Percentiles rank a stretch among this genome's conserved stretches.
Conservation (phyloP, 30 jellyfish, hydroid and myxozoan species). For the Cassiopea xamachana region DNA sequence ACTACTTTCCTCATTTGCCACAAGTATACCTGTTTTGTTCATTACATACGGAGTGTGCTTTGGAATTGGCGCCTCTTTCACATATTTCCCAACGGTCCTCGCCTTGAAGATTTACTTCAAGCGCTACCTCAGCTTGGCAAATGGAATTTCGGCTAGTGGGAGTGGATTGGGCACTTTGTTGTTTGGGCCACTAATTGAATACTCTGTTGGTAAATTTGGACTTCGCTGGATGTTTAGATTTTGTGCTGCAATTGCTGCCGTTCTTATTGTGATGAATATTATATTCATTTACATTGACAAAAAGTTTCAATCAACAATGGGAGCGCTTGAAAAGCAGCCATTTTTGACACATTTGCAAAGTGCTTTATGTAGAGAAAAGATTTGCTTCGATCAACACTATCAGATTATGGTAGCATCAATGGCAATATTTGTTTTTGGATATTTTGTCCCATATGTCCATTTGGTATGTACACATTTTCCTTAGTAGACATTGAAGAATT, state of each 20-base stretch:
- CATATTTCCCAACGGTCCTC: slow-evolving; percentile 66
- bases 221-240: slow-evolving; percentile 61
- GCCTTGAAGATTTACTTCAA: slow-evolving; percentile 57
- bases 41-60: slow-evolving; percentile 66
- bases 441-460: slow-evolving; percentile 73
- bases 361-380: slow-evolving; percentile 6
- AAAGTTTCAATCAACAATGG: not conserved
- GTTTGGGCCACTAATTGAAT: slow-evolving; percentile 44
- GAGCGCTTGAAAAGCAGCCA: not conserved
- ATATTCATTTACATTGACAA: slow-evolving; percentile 12
- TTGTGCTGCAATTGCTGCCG: slow-evolving; percentile 8
- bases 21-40: slow-evolving; percentile 31
- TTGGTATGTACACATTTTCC: slow-evolving; percentile 42
- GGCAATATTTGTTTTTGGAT: slow-evolving; percentile 67
- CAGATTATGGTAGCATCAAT: slow-evolving; percentile 57
- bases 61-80: slow-evolving; percentile 65
- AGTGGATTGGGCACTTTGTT: slow-evolving; percentile 77
- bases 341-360: not conserved
- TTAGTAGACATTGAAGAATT: too few relatives aligned
- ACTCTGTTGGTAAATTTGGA: slow-evolving; percentile 45
- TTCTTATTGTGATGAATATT: slow-evolving; percentile 13
- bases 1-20: slow-evolving; percentile 65
- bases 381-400: slow-evolving; percentile 50
- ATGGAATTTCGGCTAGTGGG: slow-evolving; percentile 79
- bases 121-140: slow-evolving; percentile 67